phyloP scores from a whole-genome alignment of 2,113 vertebrate genomes.

The Gymnogyps californianus region DNA sequence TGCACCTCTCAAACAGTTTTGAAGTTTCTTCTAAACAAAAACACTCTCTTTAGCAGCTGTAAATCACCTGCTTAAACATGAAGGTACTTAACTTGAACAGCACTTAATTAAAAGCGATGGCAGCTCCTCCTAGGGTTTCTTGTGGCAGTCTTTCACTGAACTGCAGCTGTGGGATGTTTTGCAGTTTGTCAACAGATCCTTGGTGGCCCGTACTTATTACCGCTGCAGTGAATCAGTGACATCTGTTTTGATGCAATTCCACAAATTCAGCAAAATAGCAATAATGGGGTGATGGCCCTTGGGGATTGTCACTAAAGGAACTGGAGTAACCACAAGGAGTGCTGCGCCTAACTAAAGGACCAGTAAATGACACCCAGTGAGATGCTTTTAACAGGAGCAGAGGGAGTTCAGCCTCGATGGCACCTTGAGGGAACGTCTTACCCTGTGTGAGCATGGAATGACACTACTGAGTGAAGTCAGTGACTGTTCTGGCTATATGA shows the following conservation, averaged over 20 bases:
- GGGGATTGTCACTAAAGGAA: not conserved
- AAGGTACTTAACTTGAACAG: not conserved
- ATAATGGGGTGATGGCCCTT: not conserved
- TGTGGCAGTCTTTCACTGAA: not conserved
- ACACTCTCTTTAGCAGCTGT: not conserved
- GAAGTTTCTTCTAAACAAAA: not conserved
- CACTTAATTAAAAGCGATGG: not conserved
- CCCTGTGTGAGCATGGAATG: rapidly evolving
- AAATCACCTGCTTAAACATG: not conserved
- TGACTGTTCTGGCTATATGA: rapidly evolving
- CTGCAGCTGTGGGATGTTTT: not conserved
- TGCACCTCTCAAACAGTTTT: not conserved
- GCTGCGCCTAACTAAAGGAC: not conserved
- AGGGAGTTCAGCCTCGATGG: not conserved
- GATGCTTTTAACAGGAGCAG: rapidly evolving
- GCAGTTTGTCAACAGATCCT: not conserved
- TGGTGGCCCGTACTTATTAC: not conserved
- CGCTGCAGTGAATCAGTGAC: not conserved
- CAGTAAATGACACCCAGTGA: not conserved
- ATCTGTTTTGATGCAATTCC: not conserved
- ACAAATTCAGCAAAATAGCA: not conserved
- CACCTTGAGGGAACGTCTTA: not conserved
- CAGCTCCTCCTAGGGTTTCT: not conserved
- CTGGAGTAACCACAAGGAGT: not conserved
- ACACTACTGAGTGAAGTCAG: not conserved